Conservation (phyloP, 1,140 invertebrate species). For the Diabrotica virgifera region DNA sequence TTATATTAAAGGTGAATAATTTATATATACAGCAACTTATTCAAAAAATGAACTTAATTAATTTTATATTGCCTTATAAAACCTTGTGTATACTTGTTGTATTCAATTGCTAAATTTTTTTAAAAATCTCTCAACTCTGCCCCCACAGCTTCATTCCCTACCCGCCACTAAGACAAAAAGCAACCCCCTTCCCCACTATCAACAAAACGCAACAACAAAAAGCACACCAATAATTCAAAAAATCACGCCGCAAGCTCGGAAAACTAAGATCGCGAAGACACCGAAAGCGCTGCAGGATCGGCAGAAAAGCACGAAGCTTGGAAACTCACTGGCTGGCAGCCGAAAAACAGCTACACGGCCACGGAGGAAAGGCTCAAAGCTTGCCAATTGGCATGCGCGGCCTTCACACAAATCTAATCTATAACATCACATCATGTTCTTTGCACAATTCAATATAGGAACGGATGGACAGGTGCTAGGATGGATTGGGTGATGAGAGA, state of each 20-base stretch:
- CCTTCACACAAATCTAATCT: conserved; percentile 44
- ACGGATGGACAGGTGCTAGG: conserved; percentile 23
- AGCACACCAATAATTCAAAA: conserved; percentile 2
- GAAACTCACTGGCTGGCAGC: conserved; percentile 32
- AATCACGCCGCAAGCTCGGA: conserved; percentile 8
- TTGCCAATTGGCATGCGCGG: conserved; percentile 44
- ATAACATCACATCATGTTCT: conserved; percentile 44
- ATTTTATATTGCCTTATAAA: too few species aligned
- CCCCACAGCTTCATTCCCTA: neutral
- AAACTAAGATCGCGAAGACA: conserved; percentile 4
- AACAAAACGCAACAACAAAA: neutral
- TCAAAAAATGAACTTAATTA: too few species aligned
- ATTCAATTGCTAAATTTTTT: neutral
- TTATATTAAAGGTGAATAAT: too few species aligned
- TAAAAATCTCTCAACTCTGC: neutral
- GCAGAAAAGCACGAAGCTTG: conserved; percentile 30
- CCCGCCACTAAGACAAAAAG: neutral
- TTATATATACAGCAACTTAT: too few species aligned
- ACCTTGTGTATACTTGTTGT: too few species aligned
- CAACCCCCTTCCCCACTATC: neutral
- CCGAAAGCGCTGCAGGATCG: conserved; percentile 20
- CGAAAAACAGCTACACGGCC: conserved; percentile 23
- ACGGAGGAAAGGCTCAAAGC: conserved; percentile 6
- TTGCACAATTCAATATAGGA: conserved; percentile 29
- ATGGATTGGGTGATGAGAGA: neutral